Evolutionary conservation across 2,888 invertebrate genomes (phyloP), one percentile per base, ranked within the genome.

Genomic region (Phlogophora meticulosa): DNA sequence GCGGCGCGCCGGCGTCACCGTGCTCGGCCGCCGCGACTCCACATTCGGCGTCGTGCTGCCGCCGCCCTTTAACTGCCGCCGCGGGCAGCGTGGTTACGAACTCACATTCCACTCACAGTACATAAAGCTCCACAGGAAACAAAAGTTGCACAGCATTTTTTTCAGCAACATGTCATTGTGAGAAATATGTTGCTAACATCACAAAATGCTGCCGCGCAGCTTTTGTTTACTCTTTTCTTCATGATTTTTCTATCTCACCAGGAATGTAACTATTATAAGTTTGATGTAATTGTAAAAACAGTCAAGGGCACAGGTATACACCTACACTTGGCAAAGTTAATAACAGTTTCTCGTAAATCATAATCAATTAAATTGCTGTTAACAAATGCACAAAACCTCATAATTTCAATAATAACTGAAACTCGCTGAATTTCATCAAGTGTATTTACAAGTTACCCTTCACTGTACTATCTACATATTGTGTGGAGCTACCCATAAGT

Each of bases 41-140:
- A 95, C 91, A 71, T 96, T 94, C 38, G 96, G 96, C 51, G 96
- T 95, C 72, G 93, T 93, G 92, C 90, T 96, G 90, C 95, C 96
- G 83, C 96, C 96, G 82, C 97, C 97, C 96, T 97, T 97, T 88
- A 97, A 94, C 97, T 97, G 95, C 87, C 95, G 91, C 93, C 89
- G 90, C 90, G 92, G 94, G 95, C 95, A 95, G 95, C 92, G 91
- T 91, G 91, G 94, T 95, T 94, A 94, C 88, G 89, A 83, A 88
- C 86, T 81, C 80, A 73, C 75, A 80, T 65, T 81, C 81, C 55
- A 49, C 17, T n/a, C n/a, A 59, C 22, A 49, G 36, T 52, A 20
- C 24, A 13, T 9, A 42, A 17, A 24, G 45, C 5, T 9, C 17
- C 43, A 4, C 24, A 17, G 11, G 40, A 20, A 60, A 67, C 70